Base-by-base conservation (phyloP, 1,140 invertebrate species). In the Nylanderia fulva region DNA sequence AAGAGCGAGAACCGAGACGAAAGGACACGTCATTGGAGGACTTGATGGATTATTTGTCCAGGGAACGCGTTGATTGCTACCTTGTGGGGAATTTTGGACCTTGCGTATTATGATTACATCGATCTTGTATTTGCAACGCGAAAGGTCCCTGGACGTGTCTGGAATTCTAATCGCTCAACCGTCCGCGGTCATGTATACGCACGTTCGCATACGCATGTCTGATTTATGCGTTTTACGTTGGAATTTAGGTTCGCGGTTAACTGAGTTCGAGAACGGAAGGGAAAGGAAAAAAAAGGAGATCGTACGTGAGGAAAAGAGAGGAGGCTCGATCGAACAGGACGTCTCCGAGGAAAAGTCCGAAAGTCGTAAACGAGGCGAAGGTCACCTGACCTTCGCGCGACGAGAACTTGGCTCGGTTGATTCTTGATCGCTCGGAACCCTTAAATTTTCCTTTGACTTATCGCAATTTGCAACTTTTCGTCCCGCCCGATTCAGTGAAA, bases 201-300 rank as follows among this genome's bases (percentile, higher is more conserved):
- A 79, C 82, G 84, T 77, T 84, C 74, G 54, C 74, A 56, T 85
- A 89, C 88, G 88, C 88, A 79, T 69, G 85, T 52, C 58, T 90
- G 88, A 90, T 90, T 89, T 90, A 90, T 90, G 88, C 88, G 85
- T 88, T 48, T 79, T 85, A 80, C 82, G 69, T 76, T 29, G 75
- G 75, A 90, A 90, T 90, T 89, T 90, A 90, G 84, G 82, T 85
- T 87, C 75, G 75, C 85, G 58, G 42, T 13, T 48, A 82, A 63
- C 75, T 7, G 66, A 85, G 61, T 85, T 88, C 56, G 54, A 71
- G 76, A 76, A 48, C 4, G 79, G 72, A 54, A 29, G 15, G 11
- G 48, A 29, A 58, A 74, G 36, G 21, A 18, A 61, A 21, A 29
- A 61, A 48, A 86, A 29, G 33, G 42, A 45, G 11, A 18, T 15